Conservation (phyloP, 2,797 vertebrate genomes). For the Dallia pectoralis region DNA sequence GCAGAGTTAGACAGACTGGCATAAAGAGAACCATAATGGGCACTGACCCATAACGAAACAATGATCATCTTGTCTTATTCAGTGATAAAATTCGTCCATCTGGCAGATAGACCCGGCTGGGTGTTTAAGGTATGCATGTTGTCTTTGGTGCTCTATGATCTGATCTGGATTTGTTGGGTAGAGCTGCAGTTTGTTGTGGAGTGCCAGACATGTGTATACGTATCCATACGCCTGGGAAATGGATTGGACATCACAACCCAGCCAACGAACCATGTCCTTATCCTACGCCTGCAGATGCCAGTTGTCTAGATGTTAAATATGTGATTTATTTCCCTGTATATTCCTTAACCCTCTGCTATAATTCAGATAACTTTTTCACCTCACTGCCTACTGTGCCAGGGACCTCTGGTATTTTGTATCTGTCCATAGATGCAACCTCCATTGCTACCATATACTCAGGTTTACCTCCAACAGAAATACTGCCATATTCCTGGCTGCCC, state of each 20-base stretch:
- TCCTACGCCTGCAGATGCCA: background rate
- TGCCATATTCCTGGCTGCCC: too few relatives aligned
- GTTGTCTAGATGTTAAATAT: too few relatives aligned
- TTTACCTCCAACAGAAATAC: too few relatives aligned
- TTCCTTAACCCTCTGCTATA: too few relatives aligned
- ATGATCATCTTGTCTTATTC: background rate
- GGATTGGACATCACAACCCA: constrained; percentile 49
- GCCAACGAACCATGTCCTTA: constrained; percentile 23
- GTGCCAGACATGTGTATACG: constrained; percentile 49
- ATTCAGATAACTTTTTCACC: too few relatives aligned
- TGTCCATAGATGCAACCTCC: too few relatives aligned
- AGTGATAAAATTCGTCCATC: constrained; percentile 58
- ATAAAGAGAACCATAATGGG: constrained; percentile 28
- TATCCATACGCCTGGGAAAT: constrained; percentile 57
- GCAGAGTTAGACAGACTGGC: constrained; percentile 4
- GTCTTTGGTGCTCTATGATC: constrained; percentile 20
- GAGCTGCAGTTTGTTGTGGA: constrained; percentile 38
- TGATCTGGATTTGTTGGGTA: background rate
- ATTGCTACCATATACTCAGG: too few relatives aligned
- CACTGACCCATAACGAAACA: constrained; percentile 10
- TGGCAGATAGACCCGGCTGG: constrained; percentile 68
- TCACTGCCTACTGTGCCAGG: too few relatives aligned
- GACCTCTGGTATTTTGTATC: too few relatives aligned
- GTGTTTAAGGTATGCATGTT: constrained; percentile 26
- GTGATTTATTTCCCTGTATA: too few relatives aligned